Base-by-base conservation (phyloP, 2,113 vertebrate species). In the Scalopus aquaticus region DNA sequence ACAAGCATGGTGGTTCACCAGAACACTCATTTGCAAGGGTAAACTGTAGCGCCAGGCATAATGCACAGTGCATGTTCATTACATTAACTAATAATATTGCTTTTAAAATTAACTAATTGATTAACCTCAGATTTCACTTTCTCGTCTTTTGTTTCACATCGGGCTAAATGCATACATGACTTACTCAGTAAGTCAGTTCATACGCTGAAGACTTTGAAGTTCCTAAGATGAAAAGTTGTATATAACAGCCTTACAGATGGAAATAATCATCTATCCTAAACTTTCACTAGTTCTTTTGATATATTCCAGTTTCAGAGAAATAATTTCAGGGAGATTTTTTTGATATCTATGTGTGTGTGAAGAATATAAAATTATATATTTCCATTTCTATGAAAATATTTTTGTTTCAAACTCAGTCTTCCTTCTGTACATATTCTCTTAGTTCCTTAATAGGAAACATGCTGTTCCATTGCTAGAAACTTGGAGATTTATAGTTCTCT, bases 251-350 rank as follows among this genome's bases (percentile, higher is more conserved):
- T 74, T 30, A 2, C 69, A 92, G 28, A 69, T 92, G 35, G 77
- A 90, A 92, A 95, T 80, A 88, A 84, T 62, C 44, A 95, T 84
- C 95, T 92, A 72, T 80, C 20, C 51, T 90, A 94, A 77, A 77
- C 17, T 78, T 81, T 28, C 9, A 84, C 32, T 62, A 70, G 37
- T 74, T 92, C 46, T 88, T 86, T 91, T 70, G 64, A 86, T 95
- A 85, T 5, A 67, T 60, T 4, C 26, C 30, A 46, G 15, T 82
- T 80, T 88, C 56, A 62, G 32, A 88, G 26, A 91, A 94, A 79
- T 70, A 64, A 39, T 28, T 81, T 51, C 39, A 76, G 46, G 54
- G 17, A 28, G n/a, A n/a, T n/a, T 19, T 58, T 70, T 80, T 58
- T 76, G 4, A 20, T 60, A 72, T 67, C 9, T 87, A 28, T 88